Evolutionary conservation across 2,888 invertebrate genomes (phyloP), one percentile per base, ranked within the genome.

Genomic region (Pristionchus mayeri): DNA sequence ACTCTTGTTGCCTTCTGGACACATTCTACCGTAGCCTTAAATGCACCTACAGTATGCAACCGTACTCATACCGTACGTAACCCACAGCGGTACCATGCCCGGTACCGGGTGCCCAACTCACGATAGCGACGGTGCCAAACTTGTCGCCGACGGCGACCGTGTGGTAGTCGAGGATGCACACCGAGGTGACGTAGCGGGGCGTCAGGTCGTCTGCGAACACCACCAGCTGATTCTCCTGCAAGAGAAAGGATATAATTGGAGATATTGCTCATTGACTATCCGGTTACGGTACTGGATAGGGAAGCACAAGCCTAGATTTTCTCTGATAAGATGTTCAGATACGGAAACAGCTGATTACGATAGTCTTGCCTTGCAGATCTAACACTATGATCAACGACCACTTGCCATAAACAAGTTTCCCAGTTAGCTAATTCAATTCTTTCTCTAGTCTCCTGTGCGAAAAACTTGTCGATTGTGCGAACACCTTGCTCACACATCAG

Each of bases 151-250:
- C 96, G 0, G 98, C 98, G 24, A 98, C 96, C 0, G 98, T 98
- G 93, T 97, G 97, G 92, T 98, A 98, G 94, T 99, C 99, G 79
- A 99, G 94, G 82, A 98, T 95, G 87, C 96, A 96, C 3, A 96
- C 96, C 79, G 96, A 96, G 0, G 98, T 98, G 52, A 98, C 96
- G 97, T 97, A 99, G 89, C 97, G 95, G 0, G 98, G 99, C 93
- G 97, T 96, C 0, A 98, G 98, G 93, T 99, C 99, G 93, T 99
- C 99, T 2, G 98, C 97, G 94, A 99, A 99, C 84, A 99, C 96
- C 40, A 98, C 97, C 86, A 99, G 94, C 92, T 98, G 98, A 93
- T 99, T 99, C 93, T 99, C 99, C 92, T 92, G 87, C 13, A 91
- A 91, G 78, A 27, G n/a, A n/a, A n/a, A n/a, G n/a, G n/a, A n/a